phyloP scores from a whole-genome alignment of 2,113 vertebrate genomes.

The Cercocebus atys region DNA sequence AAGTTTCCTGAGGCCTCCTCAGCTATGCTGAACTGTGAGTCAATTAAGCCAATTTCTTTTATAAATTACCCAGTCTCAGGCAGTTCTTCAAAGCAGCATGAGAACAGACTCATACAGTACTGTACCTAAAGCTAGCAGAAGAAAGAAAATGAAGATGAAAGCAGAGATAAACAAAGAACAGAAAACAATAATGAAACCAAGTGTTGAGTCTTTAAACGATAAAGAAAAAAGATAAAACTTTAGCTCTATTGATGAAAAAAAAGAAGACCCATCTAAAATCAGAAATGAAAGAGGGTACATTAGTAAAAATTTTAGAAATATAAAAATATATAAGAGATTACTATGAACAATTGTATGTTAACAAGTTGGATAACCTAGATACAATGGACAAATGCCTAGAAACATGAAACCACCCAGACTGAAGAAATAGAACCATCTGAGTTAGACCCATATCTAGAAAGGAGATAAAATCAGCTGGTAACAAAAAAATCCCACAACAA shows the following conservation, averaged over 20 bases:
- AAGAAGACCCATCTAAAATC: not conserved
- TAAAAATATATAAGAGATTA: not conserved
- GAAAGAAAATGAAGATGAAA: not conserved
- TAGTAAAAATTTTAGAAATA: not conserved
- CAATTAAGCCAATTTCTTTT: too few relatives aligned
- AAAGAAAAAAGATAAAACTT: not conserved
- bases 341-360: not conserved
- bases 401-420: not conserved
- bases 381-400: not conserved
- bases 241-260: not conserved
- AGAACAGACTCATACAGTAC: not conserved
- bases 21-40: too few relatives aligned
- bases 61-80: too few relatives aligned
- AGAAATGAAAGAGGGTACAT: not conserved
- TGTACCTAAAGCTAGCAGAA: not conserved
- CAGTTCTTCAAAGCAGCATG: too few relatives aligned
- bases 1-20: too few relatives aligned
- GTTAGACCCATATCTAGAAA: not conserved
- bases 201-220: not conserved
- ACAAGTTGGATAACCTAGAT: not conserved
- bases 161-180: not conserved
- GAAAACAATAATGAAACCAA: not conserved
- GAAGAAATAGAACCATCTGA: not conserved
- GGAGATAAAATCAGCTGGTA: not conserved
- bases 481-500: not conserved